Base-by-base conservation (phyloP, 2,888 invertebrate genomes). In the Meghimatium bilineatum region DNA sequence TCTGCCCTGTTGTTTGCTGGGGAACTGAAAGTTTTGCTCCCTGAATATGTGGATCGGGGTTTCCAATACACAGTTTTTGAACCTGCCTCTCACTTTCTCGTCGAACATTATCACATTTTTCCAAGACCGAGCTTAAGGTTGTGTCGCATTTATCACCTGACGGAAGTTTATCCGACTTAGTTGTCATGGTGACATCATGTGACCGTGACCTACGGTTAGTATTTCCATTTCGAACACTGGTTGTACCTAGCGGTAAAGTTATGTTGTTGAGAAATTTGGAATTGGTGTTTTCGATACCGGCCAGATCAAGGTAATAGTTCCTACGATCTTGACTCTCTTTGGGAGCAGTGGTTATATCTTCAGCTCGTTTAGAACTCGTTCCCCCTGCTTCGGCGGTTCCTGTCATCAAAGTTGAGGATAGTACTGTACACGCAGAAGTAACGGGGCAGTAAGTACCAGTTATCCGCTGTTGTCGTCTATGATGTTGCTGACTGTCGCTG, bases 191-290 rank as follows among this genome's bases (percentile, higher is more conserved):
- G 60, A 93, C 87, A 86, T 94, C 94, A 87, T 94, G 94, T 32
- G 94, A 94, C 89, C 94, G 92, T 38, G 94, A 94, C 87, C 94
- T 91, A 86, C 93, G 93, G 88, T 94, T 94, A 77, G 88, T 89
- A 69, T 87, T 87, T 80, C 89, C 89, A 82, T 85, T 76, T 76
- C 87, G 83, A 67, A 87, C 82, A 81, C 60, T 74, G 20, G 78
- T 82, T 26, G 83, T 63, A 29, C 79, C 85, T 29, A 80, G 67
- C 29, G 85, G 79, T 32, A 85, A 79, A 26, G 72, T 29, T n/a
- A 52, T 23, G 29, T 83, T 86, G 80, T 87, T 88, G 79, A 90
- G 89, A 83, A 89, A 88, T 85, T 88, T 88, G 32, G 90, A 88
- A 29, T 89, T 88, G 34, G 44, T 79, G 86, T 93, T 92, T 88